These are phyloP conservation scores for Ptychobarbus kaznakovi DNA, from an alignment of 2,797 vertebrate genomes.

Conservation along the genomic window DNA sequence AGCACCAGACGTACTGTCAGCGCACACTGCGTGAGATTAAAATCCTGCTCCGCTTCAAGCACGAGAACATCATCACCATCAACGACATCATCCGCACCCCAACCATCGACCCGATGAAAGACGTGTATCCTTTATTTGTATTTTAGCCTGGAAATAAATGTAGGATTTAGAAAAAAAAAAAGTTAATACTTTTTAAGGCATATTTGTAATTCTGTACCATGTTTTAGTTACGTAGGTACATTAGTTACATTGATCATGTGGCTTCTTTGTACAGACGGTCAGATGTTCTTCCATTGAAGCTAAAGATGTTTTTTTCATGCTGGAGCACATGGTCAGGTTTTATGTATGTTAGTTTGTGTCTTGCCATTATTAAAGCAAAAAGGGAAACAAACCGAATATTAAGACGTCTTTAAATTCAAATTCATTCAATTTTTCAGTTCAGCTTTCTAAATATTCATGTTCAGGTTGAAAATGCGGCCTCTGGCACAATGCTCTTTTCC, in stretches of 20 bases:
- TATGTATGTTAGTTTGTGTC: neutral
- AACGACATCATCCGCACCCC: slow-evolving; percentile 89
- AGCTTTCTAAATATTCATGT: neutral
- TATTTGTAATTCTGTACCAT: neutral
- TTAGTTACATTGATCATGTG: neutral
- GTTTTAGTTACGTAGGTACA: neutral
- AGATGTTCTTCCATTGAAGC: neutral
- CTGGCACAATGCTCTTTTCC: neutral
- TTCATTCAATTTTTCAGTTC: neutral
- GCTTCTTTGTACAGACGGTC: neutral
- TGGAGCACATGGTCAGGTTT: neutral
- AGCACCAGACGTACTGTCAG: slow-evolving; percentile 95
- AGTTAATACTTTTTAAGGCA: neutral
- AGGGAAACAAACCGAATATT: neutral
- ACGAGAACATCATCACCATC: slow-evolving; percentile 94
- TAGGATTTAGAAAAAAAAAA: neutral
- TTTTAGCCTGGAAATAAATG: neutral
- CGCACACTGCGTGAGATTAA: slow-evolving; percentile 92
- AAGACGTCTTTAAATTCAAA: neutral
- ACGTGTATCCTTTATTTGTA: slow-evolving; percentile 87
- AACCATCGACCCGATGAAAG: slow-evolving; percentile 88
- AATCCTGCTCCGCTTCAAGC: slow-evolving; percentile 90
- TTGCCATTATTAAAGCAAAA: neutral
- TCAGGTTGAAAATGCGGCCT: slow-evolving; percentile 9
- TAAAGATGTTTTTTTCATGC: neutral